phyloP scores from a whole-genome alignment of 2,113 vertebrate genomes.

The Siphamia tubifer region DNA sequence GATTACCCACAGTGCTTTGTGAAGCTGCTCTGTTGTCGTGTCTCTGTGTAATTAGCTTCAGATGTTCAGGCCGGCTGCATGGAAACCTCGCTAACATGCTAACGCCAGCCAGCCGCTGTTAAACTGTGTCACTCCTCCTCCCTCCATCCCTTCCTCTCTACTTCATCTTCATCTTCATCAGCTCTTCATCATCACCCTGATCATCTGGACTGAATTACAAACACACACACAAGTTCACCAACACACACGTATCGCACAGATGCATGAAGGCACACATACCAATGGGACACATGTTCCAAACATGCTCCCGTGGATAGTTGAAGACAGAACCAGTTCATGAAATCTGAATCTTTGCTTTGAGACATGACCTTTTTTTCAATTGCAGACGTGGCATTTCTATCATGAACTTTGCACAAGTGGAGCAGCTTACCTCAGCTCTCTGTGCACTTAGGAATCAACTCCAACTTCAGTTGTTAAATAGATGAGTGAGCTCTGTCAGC shows the following conservation, averaged over 20 bases:
- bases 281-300: neutral
- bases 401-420: neutral
- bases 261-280: neutral
- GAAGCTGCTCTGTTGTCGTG: neutral
- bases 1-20: neutral
- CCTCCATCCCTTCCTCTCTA: constrained; percentile 14
- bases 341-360: neutral
- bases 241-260: neutral
- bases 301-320: neutral
- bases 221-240: neutral
- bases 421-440: constrained; percentile 9
- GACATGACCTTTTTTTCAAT: neutral
- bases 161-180: neutral
- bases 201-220: constrained; percentile 29
- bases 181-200: neutral
- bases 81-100: constrained; percentile 47
- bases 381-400: constrained; percentile 13
- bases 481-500: neutral
- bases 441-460: neutral
- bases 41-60: constrained; percentile 44
- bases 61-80: constrained; percentile 40
- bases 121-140: constrained; percentile 14
- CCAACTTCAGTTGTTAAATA: constrained; percentile 11
- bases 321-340: neutral
- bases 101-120: constrained; percentile 18